A percentile compares a stretch with the other conserved stretches of the same genome.
Conservation (phyloP, 92 coral and sea anemone genomes). For the Epizoanthus rinbou region DNA sequence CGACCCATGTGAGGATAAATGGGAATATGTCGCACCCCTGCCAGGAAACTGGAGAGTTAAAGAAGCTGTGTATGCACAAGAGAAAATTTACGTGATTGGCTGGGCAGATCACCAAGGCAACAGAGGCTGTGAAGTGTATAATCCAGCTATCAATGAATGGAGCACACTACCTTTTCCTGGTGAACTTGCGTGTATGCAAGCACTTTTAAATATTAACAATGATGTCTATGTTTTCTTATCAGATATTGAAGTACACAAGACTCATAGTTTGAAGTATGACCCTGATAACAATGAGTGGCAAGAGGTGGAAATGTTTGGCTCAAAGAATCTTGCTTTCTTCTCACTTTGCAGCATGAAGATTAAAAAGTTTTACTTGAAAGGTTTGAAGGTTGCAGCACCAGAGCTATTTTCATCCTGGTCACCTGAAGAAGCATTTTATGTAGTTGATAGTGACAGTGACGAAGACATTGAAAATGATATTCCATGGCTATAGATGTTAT, state of each 20-base stretch:
- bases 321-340: not conserved
- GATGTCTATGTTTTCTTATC: not conserved
- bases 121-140: not conserved
- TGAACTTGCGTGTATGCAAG: not conserved
- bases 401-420: not conserved
- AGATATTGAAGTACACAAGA: not conserved
- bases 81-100: not conserved
- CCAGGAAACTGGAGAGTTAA: not conserved
- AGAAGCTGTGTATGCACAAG: not conserved
- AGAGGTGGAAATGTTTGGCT: not conserved
- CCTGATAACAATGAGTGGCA: not conserved
- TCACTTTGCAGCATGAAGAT: not conserved
- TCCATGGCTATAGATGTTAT: too few species aligned
- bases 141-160: not conserved
- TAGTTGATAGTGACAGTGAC: not conserved
- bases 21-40: not conserved
- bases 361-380: not conserved
- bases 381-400: not conserved
- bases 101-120: not conserved
- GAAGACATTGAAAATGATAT: too few species aligned
- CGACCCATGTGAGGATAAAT: constrained; percentile 1
- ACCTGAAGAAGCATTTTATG: not conserved
- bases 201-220: not conserved
- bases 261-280: not conserved
- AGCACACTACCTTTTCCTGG: not conserved